phyloP scores from a whole-genome alignment of 2,797 vertebrate genomes.

The Enteromius mattozi region DNA sequence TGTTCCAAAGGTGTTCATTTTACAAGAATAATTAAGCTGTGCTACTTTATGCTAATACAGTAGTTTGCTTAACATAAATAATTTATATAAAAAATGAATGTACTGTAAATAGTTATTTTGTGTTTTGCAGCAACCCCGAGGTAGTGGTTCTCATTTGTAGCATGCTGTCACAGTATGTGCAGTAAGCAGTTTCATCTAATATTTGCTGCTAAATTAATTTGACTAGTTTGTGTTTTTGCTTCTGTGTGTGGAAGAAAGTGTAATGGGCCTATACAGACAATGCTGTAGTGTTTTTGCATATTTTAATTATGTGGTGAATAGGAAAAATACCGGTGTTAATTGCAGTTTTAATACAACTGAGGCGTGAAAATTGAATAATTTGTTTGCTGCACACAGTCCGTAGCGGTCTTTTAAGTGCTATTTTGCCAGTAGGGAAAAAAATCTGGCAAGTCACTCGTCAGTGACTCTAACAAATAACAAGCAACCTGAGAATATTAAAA shows the following conservation, averaged over 20 bases:
- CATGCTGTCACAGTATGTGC: background rate
- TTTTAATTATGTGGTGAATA: conserved; percentile 38
- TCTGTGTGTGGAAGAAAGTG: conserved; percentile 29
- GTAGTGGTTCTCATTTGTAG: background rate
- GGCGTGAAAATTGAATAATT: conserved; percentile 42
- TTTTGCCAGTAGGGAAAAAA: conserved; percentile 2
- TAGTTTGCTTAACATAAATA: background rate
- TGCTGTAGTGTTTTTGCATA: conserved; percentile 30
- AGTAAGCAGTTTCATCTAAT: conserved; percentile 30
- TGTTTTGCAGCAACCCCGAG: background rate
- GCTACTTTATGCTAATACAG: background rate
- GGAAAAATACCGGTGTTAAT: conserved; percentile 32
- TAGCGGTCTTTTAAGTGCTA: conserved; percentile 17
- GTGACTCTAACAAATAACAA: conserved; percentile 37
- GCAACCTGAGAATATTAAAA: conserved; percentile 27
- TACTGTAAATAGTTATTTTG: background rate
- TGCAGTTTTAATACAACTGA: conserved; percentile 43
- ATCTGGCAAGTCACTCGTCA: conserved; percentile 22
- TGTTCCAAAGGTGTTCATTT: background rate
- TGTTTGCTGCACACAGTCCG: conserved; percentile 34
- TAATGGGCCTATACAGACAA: conserved; percentile 25
- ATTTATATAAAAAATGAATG: background rate
- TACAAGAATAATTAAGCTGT: background rate
- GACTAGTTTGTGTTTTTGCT: conserved; percentile 30
- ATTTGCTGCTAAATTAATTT: conserved; percentile 42